Conservation (phyloP, 2,113 vertebrate genomes). For the Cyanoramphus novaezelandiae region DNA sequence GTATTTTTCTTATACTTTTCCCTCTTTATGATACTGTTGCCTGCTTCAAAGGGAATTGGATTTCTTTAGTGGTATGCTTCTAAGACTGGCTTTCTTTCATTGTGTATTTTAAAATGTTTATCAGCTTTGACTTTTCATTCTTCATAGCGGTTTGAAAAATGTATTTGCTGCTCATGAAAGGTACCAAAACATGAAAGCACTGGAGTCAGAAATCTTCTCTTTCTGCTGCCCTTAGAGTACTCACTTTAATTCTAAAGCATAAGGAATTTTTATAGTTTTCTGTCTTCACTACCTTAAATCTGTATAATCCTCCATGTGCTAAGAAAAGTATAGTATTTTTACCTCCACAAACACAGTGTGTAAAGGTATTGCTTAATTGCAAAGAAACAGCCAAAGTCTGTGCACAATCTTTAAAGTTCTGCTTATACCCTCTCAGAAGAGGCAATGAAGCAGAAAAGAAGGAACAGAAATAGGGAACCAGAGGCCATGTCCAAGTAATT, state of each 20-base stretch:
- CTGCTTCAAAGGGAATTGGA: not conserved
- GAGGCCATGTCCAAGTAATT: not conserved
- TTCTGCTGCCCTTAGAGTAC: not conserved
- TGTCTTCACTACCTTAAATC: not conserved
- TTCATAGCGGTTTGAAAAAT: conserved; percentile 4
- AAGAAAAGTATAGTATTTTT: not conserved
- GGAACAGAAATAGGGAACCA: not conserved
- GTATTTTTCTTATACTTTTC: not conserved
- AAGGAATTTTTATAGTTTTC: not conserved
- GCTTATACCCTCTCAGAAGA: not conserved
- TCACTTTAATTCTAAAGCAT: not conserved
- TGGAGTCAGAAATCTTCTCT: conserved; percentile 5
- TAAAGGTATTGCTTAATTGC: not conserved
- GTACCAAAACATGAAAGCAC: not conserved
- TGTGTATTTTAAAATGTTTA: not conserved
- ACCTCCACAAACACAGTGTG: not conserved
- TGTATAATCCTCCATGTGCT: not conserved
- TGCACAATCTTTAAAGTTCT: not conserved
- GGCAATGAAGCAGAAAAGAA: not conserved
- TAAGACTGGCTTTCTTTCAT: not conserved
- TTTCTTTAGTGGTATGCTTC: not conserved
- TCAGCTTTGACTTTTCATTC: not conserved
- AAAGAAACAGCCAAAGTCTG: not conserved
- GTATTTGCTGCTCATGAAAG: not conserved
- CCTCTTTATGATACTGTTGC: not conserved